phyloP scores from a whole-genome alignment of 2,888 invertebrate species.

The Ceramica pisi region DNA sequence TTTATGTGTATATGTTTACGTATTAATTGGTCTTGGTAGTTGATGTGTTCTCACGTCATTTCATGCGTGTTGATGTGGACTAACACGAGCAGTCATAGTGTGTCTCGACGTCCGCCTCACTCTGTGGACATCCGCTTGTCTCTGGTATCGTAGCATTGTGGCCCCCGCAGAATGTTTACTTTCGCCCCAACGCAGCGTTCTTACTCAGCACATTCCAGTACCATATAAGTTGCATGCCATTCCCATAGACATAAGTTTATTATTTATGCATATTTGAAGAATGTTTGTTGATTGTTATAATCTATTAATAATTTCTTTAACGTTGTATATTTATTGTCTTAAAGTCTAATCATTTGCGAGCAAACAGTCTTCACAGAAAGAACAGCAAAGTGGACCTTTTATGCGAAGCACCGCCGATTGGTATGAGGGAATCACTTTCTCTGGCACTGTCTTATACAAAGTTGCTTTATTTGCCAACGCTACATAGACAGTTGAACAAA shows the following conservation, averaged over 20 bases:
- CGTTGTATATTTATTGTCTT: constrained; percentile 57
- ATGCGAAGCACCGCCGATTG: constrained; percentile 64
- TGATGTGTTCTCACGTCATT: constrained; percentile 84
- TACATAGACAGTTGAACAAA: constrained; percentile 59
- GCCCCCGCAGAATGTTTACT: constrained; percentile 84
- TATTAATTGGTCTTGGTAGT: constrained; percentile 87
- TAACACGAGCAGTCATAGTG: constrained; percentile 82
- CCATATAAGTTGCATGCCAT: constrained; percentile 86
- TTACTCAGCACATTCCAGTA: constrained; percentile 82
- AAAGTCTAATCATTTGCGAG: constrained; percentile 66
- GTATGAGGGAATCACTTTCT: constrained; percentile 66
- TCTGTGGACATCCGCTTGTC: constrained; percentile 85
- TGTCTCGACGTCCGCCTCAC: constrained; percentile 78
- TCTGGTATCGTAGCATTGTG: constrained; percentile 87
- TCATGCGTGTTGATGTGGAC: constrained; percentile 86
- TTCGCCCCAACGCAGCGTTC: constrained; percentile 83
- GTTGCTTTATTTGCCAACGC: constrained; percentile 55
- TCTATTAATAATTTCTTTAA: constrained; percentile 67
- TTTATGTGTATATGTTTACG: constrained; percentile 80
- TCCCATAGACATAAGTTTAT: constrained; percentile 78
- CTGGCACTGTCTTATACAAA: constrained; percentile 54
- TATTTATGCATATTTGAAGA: constrained; percentile 71
- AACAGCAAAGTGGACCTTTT: constrained; percentile 78
- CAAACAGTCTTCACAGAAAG: constrained; percentile 76
- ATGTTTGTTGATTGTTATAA: constrained; percentile 66